phyloP scores from a whole-genome alignment of 2,888 invertebrate genomes.

The Drosophila borealis region DNA sequence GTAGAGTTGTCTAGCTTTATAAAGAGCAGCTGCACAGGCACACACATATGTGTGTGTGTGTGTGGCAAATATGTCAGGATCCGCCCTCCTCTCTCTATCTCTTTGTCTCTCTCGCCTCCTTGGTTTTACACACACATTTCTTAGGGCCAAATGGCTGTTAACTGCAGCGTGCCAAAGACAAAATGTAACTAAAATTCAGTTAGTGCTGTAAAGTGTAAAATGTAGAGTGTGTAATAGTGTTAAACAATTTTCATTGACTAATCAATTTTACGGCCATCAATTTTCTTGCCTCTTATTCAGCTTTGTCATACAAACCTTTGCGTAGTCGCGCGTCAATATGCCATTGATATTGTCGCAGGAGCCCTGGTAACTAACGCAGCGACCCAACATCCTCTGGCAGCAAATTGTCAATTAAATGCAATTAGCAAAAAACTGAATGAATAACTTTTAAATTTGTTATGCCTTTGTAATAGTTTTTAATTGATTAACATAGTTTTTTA shows the following conservation, averaged over 20 bases:
- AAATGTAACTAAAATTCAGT: conserved; percentile 51
- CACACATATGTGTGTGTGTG: conserved; percentile 3
- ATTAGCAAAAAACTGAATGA: conserved; percentile 3
- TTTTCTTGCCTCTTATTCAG: conserved; percentile 16
- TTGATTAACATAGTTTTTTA: background rate
- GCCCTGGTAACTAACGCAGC: conserved; percentile 87
- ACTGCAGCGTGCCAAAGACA: conserved; percentile 9
- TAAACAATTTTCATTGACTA: conserved; percentile 58
- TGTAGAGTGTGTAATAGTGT: conserved; percentile 44
- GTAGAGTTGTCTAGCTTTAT: conserved; percentile 39
- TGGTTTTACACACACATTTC: conserved; percentile 6
- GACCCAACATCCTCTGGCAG: conserved; percentile 81
- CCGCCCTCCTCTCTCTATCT: background rate
- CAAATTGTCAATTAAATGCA: conserved; percentile 6
- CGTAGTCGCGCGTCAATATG: conserved; percentile 87
- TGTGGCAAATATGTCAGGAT: conserved; percentile 35
- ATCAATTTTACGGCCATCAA: conserved; percentile 55
- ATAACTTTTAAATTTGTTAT: background rate
- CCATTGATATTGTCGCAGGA: conserved; percentile 90
- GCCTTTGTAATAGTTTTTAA: background rate
- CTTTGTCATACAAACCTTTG: conserved; percentile 86
- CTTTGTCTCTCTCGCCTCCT: background rate
- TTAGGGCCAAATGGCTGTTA: background rate
- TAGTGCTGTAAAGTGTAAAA: conserved; percentile 37
- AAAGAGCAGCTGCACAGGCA: conserved; percentile 23